Conservation (phyloP, 2,888 invertebrate species). For the Asteroscopus sphinx region DNA sequence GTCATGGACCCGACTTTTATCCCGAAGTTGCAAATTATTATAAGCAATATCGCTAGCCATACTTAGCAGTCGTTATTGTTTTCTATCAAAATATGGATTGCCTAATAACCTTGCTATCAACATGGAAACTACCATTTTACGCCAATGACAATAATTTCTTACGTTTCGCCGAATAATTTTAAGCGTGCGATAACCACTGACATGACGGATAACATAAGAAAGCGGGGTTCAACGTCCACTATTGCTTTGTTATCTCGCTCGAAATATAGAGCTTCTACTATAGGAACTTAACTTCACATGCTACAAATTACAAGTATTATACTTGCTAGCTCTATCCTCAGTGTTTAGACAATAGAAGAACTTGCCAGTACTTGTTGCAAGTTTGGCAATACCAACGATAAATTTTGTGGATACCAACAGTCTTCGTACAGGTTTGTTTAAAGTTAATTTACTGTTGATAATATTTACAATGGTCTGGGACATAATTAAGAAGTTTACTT, state of each 20-base stretch:
- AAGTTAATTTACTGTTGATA: constrained; percentile 36
- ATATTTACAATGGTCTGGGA: constrained; percentile 18
- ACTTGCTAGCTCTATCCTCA: not conserved
- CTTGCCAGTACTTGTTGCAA: constrained; percentile 14
- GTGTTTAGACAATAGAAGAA: constrained; percentile 21
- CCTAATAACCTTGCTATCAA: too few species aligned
- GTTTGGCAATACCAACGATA: constrained; percentile 32
- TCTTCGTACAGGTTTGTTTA: not conserved
- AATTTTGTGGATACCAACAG: constrained; percentile 20
- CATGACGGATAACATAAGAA: too few species aligned
- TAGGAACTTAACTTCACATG: not conserved
- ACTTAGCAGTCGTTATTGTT: too few species aligned
- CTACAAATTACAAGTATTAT: not conserved
- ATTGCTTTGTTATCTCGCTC: not conserved
- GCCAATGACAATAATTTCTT: too few species aligned
- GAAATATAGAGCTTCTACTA: not conserved
- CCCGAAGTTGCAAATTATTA: too few species aligned
- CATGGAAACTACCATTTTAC: too few species aligned
- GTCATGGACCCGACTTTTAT: too few species aligned
- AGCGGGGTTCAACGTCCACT: too few species aligned
- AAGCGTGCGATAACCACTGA: too few species aligned
- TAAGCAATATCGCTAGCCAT: too few species aligned
- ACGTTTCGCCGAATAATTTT: too few species aligned
- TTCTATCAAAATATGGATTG: too few species aligned
- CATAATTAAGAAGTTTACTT: constrained; percentile 20